Percentiles rank a stretch among this genome's conserved stretches.
Evolutionary conservation across 2,888 invertebrate species (phyloP).

Genomic region (Lissonota sp.): DNA sequence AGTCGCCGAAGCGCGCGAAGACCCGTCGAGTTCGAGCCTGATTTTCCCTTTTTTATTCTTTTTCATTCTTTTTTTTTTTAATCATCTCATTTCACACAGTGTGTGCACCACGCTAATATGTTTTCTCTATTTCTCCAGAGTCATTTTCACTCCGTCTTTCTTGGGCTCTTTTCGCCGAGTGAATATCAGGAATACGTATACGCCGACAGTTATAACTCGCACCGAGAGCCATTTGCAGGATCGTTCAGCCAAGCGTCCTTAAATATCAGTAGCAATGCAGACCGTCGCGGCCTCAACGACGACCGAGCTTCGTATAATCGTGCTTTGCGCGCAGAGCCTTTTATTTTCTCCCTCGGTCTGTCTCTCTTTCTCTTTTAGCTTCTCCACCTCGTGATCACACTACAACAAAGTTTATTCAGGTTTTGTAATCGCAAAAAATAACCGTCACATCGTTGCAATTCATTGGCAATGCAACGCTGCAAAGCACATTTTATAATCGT

Average conservation of each 20-base stretch:
- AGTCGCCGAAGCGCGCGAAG: constrained; percentile 50
- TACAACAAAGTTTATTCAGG: no score
- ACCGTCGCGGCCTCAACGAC: constrained; percentile 38
- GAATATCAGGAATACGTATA: constrained; percentile 62
- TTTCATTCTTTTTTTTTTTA: constrained; percentile 28
- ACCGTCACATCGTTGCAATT: constrained; percentile 71
- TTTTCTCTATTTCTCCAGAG: constrained; percentile 50
- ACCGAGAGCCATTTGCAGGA: constrained; percentile 75
- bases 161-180: constrained; percentile 15
- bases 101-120: constrained; percentile 5
- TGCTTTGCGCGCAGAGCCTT: neutral
- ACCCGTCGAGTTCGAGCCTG: constrained; percentile 36
- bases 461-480: constrained; percentile 52
- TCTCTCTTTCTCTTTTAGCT: neutral
- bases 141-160: constrained; percentile 47
- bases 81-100: constrained; percentile 43
- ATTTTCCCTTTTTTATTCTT: constrained; percentile 34
- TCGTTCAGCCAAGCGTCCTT: constrained; percentile 77
- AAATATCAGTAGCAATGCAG: constrained; percentile 71
- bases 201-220: constrained; percentile 76
- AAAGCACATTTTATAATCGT: constrained; percentile 52
- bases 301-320: constrained; percentile 16
- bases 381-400: neutral
- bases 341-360: constrained; percentile 12
- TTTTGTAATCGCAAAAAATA: constrained; percentile 58